Evolutionary conservation across 2,888 invertebrate genomes (phyloP).

Genomic region (Drosophila kokeensis): DNA sequence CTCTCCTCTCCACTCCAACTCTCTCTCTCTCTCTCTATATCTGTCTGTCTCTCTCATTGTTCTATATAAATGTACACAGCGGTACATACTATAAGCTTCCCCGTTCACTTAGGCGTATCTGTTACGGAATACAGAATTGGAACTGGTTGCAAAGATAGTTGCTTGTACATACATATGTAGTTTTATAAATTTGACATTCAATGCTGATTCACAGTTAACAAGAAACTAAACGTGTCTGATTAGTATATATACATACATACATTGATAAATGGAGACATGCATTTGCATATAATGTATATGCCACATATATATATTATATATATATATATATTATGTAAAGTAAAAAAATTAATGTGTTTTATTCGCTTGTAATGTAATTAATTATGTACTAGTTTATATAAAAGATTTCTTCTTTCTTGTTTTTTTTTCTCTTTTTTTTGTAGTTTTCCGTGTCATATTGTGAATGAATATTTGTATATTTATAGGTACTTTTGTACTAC

Average conservation of each 20-base stretch:
- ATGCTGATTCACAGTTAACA: conserved; percentile 31
- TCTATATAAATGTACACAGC: conserved; percentile 4
- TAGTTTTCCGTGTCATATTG: conserved; percentile 33
- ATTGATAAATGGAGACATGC: conserved; percentile 34
- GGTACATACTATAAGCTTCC: not conserved
- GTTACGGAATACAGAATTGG: conserved; percentile 9
- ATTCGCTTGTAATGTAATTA: conserved; percentile 40
- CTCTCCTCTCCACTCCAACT: not conserved
- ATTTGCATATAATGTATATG: conserved; percentile 26
- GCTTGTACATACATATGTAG: conserved; percentile 24
- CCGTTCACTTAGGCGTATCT: conserved; percentile 10
- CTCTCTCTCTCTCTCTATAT: not conserved
- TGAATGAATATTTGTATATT: conserved; percentile 46
- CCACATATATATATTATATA: conserved; percentile 31
- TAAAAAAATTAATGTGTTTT: conserved; percentile 56
- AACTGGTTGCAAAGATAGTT: conserved; percentile 27
- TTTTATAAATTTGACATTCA: conserved; percentile 29
- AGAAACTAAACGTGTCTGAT: conserved; percentile 29
- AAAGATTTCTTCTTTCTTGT: conserved; percentile 40
- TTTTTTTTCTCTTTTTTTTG: not conserved
- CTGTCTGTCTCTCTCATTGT: not conserved
- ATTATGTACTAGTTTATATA: conserved; percentile 53
- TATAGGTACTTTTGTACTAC: conserved; percentile 50
- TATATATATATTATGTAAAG: conserved; percentile 56
- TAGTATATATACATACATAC: conserved; percentile 10